phyloP scores from a whole-genome alignment of 2,888 invertebrate species.

The Onthophagus sagittarius region DNA sequence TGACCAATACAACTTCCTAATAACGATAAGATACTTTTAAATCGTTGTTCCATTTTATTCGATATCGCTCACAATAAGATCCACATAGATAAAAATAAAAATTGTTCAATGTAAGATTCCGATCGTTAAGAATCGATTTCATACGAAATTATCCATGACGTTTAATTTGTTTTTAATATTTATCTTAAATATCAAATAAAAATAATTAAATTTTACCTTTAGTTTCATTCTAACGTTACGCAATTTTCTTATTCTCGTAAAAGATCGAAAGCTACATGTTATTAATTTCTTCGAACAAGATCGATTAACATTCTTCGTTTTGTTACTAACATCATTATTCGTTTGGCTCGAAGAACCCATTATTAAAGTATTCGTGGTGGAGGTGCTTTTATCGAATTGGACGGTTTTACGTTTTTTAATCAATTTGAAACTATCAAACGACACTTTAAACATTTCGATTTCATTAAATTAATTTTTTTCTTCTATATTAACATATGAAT shows the following conservation, averaged over 20 bases:
- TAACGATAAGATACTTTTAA: not conserved
- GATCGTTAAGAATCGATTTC: not conserved
- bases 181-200: too few relatives aligned
- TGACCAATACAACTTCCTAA: not conserved
- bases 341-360: not conserved
- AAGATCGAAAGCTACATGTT: not conserved
- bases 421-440: not conserved
- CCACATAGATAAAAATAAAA: not conserved
- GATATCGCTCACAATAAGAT: not conserved
- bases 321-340: not conserved
- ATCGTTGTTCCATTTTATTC: not conserved
- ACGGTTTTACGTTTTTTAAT: slow-evolving; percentile 20
- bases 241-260: not conserved
- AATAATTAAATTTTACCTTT: not conserved
- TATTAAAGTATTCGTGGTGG: not conserved
- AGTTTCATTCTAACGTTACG: not conserved
- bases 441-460: not conserved
- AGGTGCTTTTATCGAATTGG: slow-evolving; percentile 18
- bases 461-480: not conserved
- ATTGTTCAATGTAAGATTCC: not conserved
- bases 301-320: too few relatives aligned
- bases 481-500: too few relatives aligned
- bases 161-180: not conserved
- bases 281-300: not conserved
- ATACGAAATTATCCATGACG: not conserved